phyloP scores from a whole-genome alignment of 2,113 vertebrate species.

The Oostethus manadensis region DNA sequence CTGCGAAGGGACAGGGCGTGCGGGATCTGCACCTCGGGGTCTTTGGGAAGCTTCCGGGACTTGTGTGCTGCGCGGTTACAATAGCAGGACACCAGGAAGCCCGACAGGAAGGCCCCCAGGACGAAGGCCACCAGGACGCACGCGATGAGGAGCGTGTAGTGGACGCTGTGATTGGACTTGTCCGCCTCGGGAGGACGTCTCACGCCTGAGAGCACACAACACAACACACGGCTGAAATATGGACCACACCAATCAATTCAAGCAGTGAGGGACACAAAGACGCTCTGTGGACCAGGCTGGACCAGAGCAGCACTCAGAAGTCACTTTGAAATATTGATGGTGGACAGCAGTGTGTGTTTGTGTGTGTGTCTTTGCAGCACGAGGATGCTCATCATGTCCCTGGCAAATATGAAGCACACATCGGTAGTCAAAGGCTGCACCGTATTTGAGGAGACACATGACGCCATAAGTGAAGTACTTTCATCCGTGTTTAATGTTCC shows the following conservation, averaged over 20 bases:
- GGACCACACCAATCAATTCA: neutral
- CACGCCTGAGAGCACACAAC: slow-evolving; percentile 66
- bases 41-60: slow-evolving; percentile 74
- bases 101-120: slow-evolving; percentile 83
- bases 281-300: neutral
- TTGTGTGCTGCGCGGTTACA: slow-evolving; percentile 79
- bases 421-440: too few species aligned
- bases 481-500: too few species aligned
- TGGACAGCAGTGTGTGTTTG: neutral
- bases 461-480: neutral
- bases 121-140: slow-evolving; percentile 82
- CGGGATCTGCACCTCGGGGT: slow-evolving; percentile 78
- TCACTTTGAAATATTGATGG: neutral
- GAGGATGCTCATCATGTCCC: neutral
- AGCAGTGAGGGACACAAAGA: neutral
- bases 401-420: too few species aligned
- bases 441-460: too few species aligned
- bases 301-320: neutral
- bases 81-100: slow-evolving; percentile 85
- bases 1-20: slow-evolving; percentile 84
- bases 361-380: neutral
- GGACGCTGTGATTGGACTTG: slow-evolving; percentile 74
- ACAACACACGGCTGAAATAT: neutral
- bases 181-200: slow-evolving; percentile 71
- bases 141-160: slow-evolving; percentile 80